A percentile compares a stretch with the other conserved stretches of the same genome.
phyloP scores from a whole-genome alignment of 2,888 invertebrate species.

The Macropis europaea region DNA sequence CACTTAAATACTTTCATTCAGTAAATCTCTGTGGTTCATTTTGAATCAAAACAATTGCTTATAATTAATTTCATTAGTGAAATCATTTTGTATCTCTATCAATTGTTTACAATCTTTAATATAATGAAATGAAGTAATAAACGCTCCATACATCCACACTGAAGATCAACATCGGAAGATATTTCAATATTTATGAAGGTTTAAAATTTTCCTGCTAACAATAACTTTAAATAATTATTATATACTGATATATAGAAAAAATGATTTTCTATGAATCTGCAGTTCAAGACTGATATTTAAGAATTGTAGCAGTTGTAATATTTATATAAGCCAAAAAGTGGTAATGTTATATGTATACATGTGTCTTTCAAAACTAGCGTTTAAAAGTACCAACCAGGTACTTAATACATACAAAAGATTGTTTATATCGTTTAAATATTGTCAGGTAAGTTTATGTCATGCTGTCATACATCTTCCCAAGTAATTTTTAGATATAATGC shows the following conservation, averaged over 20 bases:
- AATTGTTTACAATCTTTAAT: too few relatives aligned
- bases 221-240: neutral
- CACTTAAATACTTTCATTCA: neutral
- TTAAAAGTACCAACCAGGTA: neutral
- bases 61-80: too few relatives aligned
- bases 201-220: too few relatives aligned
- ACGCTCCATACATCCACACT: conserved; percentile 2
- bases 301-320: neutral
- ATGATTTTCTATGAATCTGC: neutral
- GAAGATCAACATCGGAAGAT: conserved; percentile 51
- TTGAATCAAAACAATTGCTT: too few relatives aligned
- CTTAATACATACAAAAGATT: too few relatives aligned
- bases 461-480: neutral
- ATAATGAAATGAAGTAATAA: neutral
- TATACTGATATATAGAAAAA: neutral
- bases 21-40: too few relatives aligned
- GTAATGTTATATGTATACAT: neutral
- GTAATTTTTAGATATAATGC: neutral
- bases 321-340: neutral
- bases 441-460: conserved; percentile 13
- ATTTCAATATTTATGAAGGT: neutral
- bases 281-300: neutral
- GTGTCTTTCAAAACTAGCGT: neutral
- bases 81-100: too few relatives aligned
- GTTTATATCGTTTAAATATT: too few relatives aligned